phyloP scores from a whole-genome alignment of 2,797 vertebrate species.

The Brachymystax lenok region DNA sequence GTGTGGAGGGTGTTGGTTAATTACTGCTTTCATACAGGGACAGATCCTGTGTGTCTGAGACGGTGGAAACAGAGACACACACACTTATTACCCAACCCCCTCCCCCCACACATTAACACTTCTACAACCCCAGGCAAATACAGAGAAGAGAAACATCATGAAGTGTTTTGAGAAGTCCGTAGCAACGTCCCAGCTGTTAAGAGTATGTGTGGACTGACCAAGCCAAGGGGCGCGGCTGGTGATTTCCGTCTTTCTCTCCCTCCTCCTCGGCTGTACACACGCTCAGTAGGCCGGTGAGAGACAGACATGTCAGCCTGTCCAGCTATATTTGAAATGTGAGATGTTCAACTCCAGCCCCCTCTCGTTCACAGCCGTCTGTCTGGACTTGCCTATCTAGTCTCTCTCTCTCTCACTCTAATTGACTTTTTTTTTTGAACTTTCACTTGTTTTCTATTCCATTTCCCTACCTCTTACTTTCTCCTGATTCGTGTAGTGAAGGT shows the following conservation, averaged over 20 bases:
- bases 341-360: neutral
- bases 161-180: neutral
- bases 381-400: neutral
- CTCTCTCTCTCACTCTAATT: neutral
- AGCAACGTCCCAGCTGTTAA: neutral
- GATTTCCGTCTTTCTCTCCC: neutral
- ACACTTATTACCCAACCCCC: slow-evolving; percentile 25
- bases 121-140: neutral
- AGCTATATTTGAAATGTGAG: slow-evolving; percentile 3
- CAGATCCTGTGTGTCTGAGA: slow-evolving; percentile 44
- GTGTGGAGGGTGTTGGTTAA: slow-evolving; percentile 61
- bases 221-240: slow-evolving; percentile 14
- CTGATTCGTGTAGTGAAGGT: neutral
- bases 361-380: neutral
- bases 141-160: neutral
- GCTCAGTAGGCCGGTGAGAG: neutral
- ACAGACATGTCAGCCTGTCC: slow-evolving; percentile 16
- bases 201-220: slow-evolving; percentile 4
- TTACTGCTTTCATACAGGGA: too few species aligned
- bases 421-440: neutral
- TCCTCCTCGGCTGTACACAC: neutral
- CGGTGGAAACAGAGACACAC: slow-evolving; percentile 25
- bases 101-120: neutral
- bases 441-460: neutral
- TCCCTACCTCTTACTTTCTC: neutral